Evolutionary conservation across 2,797 vertebrate genomes (phyloP).

Genomic region (Gila robusta): DNA sequence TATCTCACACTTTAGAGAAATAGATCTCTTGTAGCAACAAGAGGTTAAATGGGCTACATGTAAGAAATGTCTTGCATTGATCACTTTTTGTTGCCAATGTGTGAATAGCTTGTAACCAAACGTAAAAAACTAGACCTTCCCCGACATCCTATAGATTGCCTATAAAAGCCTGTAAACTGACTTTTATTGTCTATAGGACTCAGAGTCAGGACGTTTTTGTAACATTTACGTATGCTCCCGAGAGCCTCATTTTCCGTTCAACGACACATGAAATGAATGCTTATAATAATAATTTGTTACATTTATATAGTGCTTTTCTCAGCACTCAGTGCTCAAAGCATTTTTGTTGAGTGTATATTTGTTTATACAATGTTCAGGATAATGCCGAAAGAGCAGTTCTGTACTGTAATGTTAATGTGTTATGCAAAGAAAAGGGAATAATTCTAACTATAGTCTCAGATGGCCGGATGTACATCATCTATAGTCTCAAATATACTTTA

Average conservation of each 20-base stretch:
- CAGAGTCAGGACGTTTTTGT: neutral
- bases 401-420: neutral
- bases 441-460: neutral
- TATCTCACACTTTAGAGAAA: slow-evolving; percentile 1
- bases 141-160: neutral
- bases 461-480: neutral
- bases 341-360: too few relatives aligned
- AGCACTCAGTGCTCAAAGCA: too few relatives aligned
- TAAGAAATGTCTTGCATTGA: neutral
- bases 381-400: neutral
- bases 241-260: neutral
- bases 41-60: neutral
- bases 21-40: neutral
- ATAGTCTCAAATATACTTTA: neutral
- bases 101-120: neutral
- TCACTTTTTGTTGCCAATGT: neutral
- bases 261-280: neutral
- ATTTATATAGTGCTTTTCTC: too few relatives aligned
- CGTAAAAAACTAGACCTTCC: neutral
- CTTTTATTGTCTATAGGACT: neutral
- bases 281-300: too few relatives aligned
- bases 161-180: neutral
- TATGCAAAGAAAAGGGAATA: neutral
- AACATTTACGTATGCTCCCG: neutral
- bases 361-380: neutral